A percentile compares a stretch with the other conserved stretches of the same genome.
Evolutionary conservation across 2,888 invertebrate genomes (phyloP).

Genomic region (Atethmia centrago): DNA sequence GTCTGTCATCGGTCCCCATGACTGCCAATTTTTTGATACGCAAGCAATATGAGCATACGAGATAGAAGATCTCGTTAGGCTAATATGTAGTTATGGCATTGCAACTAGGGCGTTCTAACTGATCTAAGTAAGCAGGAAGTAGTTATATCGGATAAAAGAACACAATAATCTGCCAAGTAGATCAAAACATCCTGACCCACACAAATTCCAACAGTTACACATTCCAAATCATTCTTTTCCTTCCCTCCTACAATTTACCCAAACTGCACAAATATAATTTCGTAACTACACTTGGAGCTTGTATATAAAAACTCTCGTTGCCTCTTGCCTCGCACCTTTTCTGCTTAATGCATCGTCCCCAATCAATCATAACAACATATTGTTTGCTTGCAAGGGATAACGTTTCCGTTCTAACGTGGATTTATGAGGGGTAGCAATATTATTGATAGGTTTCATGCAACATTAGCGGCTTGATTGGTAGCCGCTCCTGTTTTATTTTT

Average conservation of each 20-base stretch:
- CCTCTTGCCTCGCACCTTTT: slow-evolving; percentile 63
- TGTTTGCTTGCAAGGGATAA: slow-evolving; percentile 78
- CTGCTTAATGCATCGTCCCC: slow-evolving; percentile 72
- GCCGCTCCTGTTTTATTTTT: slow-evolving; percentile 64
- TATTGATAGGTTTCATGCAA: slow-evolving; percentile 82
- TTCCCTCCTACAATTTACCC: background rate
- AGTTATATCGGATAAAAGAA: background rate
- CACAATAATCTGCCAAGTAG: background rate
- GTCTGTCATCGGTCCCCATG: too few species aligned
- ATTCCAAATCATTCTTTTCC: background rate
- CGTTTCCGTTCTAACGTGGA: slow-evolving; percentile 75
- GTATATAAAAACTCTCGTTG: slow-evolving; percentile 55
- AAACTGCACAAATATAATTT: slow-evolving; percentile 49
- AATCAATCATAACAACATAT: slow-evolving; percentile 82
- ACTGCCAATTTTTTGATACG: background rate
- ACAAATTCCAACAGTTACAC: background rate
- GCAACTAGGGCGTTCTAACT: background rate
- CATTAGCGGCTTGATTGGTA: slow-evolving; percentile 80
- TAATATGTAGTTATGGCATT: background rate
- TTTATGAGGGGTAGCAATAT: slow-evolving; percentile 77
- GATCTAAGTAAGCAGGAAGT: background rate
- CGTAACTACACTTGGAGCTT: slow-evolving; percentile 33
- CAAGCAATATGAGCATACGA: background rate
- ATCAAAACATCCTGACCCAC: background rate
- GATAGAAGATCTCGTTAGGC: background rate